Conservation (phyloP, 2,113 vertebrate species). For the Pleuronectes platessa region DNA sequence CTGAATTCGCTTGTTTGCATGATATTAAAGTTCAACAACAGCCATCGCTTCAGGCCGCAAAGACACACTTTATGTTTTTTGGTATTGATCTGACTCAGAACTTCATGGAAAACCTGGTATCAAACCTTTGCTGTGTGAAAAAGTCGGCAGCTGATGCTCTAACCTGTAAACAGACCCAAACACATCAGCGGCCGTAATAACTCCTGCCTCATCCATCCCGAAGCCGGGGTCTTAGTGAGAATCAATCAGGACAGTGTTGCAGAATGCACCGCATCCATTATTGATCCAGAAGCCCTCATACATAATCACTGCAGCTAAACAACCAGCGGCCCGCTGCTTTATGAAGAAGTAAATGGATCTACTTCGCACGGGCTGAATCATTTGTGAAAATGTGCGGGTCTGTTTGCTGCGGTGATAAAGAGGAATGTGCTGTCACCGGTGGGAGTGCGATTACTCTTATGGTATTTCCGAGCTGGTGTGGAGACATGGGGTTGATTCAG, state of each 20-base stretch:
- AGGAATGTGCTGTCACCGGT: slow-evolving; percentile 44
- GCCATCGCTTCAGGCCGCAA: not conserved
- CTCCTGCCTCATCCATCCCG: slow-evolving; percentile 56
- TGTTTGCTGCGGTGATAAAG: slow-evolving; percentile 27
- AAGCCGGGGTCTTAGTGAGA: slow-evolving; percentile 52
- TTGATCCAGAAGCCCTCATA: slow-evolving; percentile 74
- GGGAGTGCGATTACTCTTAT: slow-evolving; percentile 30
- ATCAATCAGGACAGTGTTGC: slow-evolving; percentile 74
- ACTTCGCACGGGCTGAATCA: slow-evolving; percentile 51
- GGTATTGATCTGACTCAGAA: not conserved
- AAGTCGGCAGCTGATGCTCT: slow-evolving; percentile 27
- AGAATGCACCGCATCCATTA: slow-evolving; percentile 69
- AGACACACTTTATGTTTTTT: not conserved
- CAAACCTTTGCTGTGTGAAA: not conserved
- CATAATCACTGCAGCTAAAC: slow-evolving; percentile 80
- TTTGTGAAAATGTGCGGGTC: slow-evolving; percentile 27
- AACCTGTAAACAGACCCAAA: slow-evolving; percentile 61
- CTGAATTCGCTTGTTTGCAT: not conserved
- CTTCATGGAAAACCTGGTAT: not conserved
- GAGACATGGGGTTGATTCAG: not conserved
- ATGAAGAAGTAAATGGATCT: slow-evolving; percentile 67
- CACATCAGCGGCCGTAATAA: slow-evolving; percentile 57
- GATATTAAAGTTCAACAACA: not conserved
- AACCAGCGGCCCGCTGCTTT: slow-evolving; percentile 55
- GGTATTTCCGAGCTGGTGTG: slow-evolving; percentile 4